phyloP scores from a whole-genome alignment of 2,888 invertebrate genomes.

The Tortrix viridana region DNA sequence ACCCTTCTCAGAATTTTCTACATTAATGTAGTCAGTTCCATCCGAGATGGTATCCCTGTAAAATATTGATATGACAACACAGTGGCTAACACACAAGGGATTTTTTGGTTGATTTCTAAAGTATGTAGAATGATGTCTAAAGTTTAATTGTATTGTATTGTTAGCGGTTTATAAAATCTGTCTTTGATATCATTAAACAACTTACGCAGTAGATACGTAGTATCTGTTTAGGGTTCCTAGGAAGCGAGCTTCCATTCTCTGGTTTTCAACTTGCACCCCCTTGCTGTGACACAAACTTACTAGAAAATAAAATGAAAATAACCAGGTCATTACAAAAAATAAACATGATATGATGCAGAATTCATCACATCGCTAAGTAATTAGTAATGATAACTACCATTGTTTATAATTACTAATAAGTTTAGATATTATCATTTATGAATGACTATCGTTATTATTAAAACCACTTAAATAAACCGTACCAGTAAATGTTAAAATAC shows the following conservation, averaged over 20 bases:
- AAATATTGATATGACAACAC: background rate
- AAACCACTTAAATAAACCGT: too few species aligned
- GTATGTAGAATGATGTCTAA: too few species aligned
- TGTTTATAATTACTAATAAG: too few species aligned
- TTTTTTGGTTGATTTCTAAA: background rate
- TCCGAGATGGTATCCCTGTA: slow-evolving; percentile 5
- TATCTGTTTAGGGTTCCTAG: slow-evolving; percentile 32
- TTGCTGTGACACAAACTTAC: slow-evolving; percentile 16
- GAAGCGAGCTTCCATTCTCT: slow-evolving; percentile 15
- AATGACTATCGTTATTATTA: too few species aligned
- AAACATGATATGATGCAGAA: too few species aligned
- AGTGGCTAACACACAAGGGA: background rate
- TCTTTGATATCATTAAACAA: background rate
- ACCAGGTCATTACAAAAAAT: too few species aligned
- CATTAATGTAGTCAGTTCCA: slow-evolving; percentile 9
- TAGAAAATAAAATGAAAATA: background rate
- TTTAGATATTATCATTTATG: too few species aligned
- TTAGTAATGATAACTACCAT: too few species aligned
- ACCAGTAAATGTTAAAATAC: background rate
- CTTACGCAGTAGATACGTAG: slow-evolving; percentile 26
- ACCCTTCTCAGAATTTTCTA: slow-evolving; percentile 13
- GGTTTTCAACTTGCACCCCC: background rate
- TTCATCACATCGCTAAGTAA: too few species aligned
- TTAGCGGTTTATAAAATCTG: background rate
- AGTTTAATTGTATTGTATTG: background rate